Evolutionary conservation across 2,888 invertebrate species (phyloP), one percentile per base, ranked within the genome.

Genomic region (Clistopyga incitator): DNA sequence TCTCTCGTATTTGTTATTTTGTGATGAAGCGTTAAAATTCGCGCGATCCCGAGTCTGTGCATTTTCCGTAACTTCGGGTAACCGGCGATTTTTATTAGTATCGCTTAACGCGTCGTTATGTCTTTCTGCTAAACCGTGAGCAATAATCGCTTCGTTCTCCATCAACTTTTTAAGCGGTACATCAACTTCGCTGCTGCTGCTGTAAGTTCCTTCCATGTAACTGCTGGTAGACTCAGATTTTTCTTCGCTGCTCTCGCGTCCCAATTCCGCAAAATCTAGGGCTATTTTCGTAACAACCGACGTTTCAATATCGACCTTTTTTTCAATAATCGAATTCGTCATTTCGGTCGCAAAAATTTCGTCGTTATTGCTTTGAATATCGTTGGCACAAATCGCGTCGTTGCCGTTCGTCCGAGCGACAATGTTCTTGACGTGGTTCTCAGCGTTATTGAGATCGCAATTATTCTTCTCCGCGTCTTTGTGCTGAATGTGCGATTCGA

Each of bases 141-240:
- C 78, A 3, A 78, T 88, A 82, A 67, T 83, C n/a, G 68, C 67
- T 34, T 79, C 76, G 45, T 72, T 79, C 0, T 71, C 54, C 50
- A 59, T 89, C 10, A 87, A 86, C 75, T 86, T 88, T 61, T 85
- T 87, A 2, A 86, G 20, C 8, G 77, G 84, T 13, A 82, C 34
- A 47, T 90, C 88, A 52, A 72, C 85, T 52, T 90, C 88, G 75
- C 85, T 88, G 74, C 86, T 89, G 25, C 84, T 87, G 75, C 84
- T 85, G 61, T 72, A 78, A 29, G 78, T 86, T 34, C 85, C 87
- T 54, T 91, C 88, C 11, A 83, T 78, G 65, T 87, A 88, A 82
- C 86, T 89, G 68, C 83, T 86, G 11, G 81, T 86, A 8, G 87
- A 88, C 78, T 91, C 90, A 0, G 88, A 87, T 84, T 89, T 90